Conservation (phyloP, 2,797 vertebrate species). For the Hoplostethus mediterraneus region DNA sequence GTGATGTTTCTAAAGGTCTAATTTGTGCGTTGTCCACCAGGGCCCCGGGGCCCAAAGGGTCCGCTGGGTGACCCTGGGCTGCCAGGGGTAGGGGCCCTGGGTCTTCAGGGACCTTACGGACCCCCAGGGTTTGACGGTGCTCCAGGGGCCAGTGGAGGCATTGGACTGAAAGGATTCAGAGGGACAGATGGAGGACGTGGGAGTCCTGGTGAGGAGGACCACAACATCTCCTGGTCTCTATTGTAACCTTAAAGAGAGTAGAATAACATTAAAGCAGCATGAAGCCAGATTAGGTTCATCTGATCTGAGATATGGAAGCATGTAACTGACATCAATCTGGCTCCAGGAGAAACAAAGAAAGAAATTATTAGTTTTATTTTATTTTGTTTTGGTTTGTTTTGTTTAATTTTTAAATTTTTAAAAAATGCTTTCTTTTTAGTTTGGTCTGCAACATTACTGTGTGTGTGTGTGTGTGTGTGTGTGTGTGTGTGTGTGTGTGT, state of each 20-base stretch:
- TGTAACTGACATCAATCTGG: no score
- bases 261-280: no score
- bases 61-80: constrained; percentile 70
- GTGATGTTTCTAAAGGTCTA: no score
- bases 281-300: no score
- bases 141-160: constrained; percentile 53
- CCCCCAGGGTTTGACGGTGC: constrained; percentile 69
- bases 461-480: background rate
- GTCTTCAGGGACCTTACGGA: constrained; percentile 70
- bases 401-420: no score
- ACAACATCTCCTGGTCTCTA: background rate
- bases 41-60: constrained; percentile 72
- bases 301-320: no score
- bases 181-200: constrained; percentile 67
- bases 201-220: constrained; percentile 56
- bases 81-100: constrained; percentile 59
- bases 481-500: constrained; percentile 1
- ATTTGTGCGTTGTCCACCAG: constrained; percentile 46
- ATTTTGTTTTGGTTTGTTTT: no score
- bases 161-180: constrained; percentile 65
- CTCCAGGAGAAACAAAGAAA: no score
- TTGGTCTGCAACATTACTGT: background rate
- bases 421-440: background rate
- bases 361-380: no score
- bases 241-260: no score